Conservation (phyloP, 2,888 invertebrate genomes). For the Synanthedon vespiformis region DNA sequence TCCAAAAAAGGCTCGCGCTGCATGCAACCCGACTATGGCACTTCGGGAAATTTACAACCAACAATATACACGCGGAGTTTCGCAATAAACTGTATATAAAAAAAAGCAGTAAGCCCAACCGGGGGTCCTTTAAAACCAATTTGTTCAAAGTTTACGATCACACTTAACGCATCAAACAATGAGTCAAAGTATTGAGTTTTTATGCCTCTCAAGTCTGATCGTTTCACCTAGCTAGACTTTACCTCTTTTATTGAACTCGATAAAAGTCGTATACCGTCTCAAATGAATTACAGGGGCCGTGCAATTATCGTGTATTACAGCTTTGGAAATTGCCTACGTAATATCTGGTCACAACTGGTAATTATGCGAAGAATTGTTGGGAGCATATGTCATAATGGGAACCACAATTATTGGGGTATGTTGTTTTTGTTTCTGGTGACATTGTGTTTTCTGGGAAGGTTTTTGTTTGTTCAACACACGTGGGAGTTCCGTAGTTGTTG, state of each 20-base stretch:
- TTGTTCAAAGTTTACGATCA: conserved; percentile 55
- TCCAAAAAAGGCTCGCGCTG: conserved; percentile 18
- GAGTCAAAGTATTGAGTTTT: conserved; percentile 50
- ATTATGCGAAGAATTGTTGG: conserved; percentile 26
- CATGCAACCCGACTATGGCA: conserved; percentile 17
- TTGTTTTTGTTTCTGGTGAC: conserved; percentile 53
- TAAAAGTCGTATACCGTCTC: conserved; percentile 20
- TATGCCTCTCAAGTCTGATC: conserved; percentile 49
- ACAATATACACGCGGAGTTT: conserved; percentile 19
- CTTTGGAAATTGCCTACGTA: conserved; percentile 11
- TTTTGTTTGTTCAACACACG: conserved; percentile 48
- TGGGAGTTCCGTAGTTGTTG: conserved; percentile 43
- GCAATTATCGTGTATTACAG: conserved; percentile 21
- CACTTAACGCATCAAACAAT: conserved; percentile 52
- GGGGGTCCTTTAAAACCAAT: conserved; percentile 50
- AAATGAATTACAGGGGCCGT: conserved; percentile 12
- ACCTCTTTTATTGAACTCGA: conserved; percentile 32
- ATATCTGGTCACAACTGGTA: conserved; percentile 26
- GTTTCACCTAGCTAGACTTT: conserved; percentile 45
- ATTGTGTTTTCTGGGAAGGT: conserved; percentile 54
- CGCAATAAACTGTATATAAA: conserved; percentile 28
- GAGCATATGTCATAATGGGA: conserved; percentile 29
- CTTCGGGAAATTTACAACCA: conserved; percentile 16
- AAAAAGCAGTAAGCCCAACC: conserved; percentile 24
- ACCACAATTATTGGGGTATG: conserved; percentile 39